phyloP scores from a whole-genome alignment of 2,113 vertebrate genomes.

The Tachycineta bicolor region DNA sequence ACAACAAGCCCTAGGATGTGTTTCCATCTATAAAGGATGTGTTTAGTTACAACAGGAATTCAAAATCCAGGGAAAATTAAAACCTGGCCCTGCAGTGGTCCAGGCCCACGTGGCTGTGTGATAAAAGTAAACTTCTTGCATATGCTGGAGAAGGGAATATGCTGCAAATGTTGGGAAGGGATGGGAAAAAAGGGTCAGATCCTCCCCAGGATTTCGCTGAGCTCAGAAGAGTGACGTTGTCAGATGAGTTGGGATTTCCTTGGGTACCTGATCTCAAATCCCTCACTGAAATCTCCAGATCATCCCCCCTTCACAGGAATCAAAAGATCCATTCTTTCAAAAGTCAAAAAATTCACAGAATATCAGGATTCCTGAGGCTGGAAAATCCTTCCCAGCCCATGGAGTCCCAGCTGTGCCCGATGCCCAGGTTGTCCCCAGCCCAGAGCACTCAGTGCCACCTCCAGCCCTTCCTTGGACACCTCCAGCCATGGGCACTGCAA shows the following conservation, averaged over 20 bases:
- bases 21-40: not conserved
- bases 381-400: not conserved
- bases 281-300: not conserved
- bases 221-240: rapidly evolving
- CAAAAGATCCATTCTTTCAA: not conserved
- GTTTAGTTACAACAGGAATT: not conserved
- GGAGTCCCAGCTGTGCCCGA: rapidly evolving
- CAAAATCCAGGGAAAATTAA: not conserved
- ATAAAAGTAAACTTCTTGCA: not conserved
- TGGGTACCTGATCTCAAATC: not conserved
- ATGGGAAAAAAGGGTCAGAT: not conserved
- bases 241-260: not conserved
- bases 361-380: not conserved
- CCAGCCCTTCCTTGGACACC: not conserved
- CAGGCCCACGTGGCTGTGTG: not conserved
- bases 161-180: not conserved
- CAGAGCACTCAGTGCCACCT: not conserved
- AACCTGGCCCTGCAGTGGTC: rapidly evolving
- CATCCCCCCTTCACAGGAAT: not conserved
- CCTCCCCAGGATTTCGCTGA: not conserved
- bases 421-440: not conserved
- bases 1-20: not conserved
- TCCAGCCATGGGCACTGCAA: not conserved
- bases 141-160: not conserved
- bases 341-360: not conserved